A percentile compares a stretch with the other conserved stretches of the same genome.
phyloP scores from a whole-genome alignment of 2,797 vertebrate species.

The Huso huso region DNA sequence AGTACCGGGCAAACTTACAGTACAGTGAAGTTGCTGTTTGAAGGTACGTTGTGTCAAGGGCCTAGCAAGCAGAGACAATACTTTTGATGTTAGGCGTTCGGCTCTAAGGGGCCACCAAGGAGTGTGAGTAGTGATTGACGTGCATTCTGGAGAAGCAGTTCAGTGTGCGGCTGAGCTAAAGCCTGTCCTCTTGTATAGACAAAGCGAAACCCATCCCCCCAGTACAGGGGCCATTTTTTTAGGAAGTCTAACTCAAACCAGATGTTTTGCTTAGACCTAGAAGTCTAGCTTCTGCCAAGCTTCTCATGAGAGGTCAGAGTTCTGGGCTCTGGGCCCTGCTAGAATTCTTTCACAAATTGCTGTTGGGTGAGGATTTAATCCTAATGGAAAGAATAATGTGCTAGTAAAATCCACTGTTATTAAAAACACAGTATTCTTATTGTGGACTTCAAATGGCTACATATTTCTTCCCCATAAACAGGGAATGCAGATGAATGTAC shows the following conservation, averaged over 20 bases:
- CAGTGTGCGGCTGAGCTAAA: neutral
- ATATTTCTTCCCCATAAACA: conserved; percentile 71
- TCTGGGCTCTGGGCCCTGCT: conserved; percentile 70
- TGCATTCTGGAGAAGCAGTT: neutral
- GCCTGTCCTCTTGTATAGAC: conserved; percentile 52
- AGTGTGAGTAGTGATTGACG: too few species aligned
- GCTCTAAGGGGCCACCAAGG: too few species aligned
- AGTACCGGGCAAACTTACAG: too few species aligned
- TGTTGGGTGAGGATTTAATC: conserved; percentile 75
- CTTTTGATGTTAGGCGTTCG: too few species aligned
- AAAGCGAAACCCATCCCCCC: conserved; percentile 79
- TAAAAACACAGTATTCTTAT: conserved; percentile 72
- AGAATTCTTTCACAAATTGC: conserved; percentile 80
- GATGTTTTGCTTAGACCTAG: conserved; percentile 71
- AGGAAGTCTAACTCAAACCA: conserved; percentile 76
- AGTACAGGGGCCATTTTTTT: conserved; percentile 83
- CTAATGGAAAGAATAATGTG: conserved; percentile 81
- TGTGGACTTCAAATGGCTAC: conserved; percentile 67
- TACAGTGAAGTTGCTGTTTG: too few species aligned
- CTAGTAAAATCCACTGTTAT: conserved; percentile 78
- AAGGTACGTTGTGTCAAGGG: too few species aligned
- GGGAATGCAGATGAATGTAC: conserved; percentile 57
- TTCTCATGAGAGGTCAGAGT: conserved; percentile 77
- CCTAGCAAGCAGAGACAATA: too few species aligned
- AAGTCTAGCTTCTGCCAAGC: conserved; percentile 67